A percentile compares a stretch with the other conserved stretches of the same genome.
Evolutionary conservation across 2,113 vertebrate genomes (phyloP).

Genomic region (Cyprinodon brontotheroides): DNA sequence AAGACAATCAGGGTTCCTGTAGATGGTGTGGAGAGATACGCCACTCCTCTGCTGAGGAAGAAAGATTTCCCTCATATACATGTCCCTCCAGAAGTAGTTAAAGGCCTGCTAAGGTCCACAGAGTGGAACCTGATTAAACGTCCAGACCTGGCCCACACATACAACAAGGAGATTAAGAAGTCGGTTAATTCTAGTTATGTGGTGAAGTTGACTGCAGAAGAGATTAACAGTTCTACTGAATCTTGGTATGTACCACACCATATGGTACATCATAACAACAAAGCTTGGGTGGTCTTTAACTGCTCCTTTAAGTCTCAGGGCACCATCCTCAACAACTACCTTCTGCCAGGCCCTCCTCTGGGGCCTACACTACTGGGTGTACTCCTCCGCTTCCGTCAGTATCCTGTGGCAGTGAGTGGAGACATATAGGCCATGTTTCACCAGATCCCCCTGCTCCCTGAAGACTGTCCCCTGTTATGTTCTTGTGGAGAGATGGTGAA

Average conservation of each 20-base stretch:
- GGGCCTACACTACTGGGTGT: no score
- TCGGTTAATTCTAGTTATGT: neutral
- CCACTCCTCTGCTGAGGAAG: neutral
- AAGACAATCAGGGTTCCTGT: neutral
- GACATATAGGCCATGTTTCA: no score
- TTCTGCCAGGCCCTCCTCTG: no score
- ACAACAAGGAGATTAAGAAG: neutral
- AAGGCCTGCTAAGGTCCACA: neutral
- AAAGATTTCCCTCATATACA: neutral
- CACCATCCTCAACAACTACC: neutral
- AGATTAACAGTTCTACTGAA: neutral
- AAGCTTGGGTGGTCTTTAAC: neutral
- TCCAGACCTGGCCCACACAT: neutral
- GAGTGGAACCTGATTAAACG: neutral
- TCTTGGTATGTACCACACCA: neutral
- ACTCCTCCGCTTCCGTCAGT: no score
- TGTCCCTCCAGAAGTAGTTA: neutral
- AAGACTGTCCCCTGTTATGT: no score
- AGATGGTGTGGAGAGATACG: fast-evolving
- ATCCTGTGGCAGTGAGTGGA: no score
- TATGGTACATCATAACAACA: neutral
- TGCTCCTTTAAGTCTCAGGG: neutral
- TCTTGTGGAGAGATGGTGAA: no score
- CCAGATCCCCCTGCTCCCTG: neutral
- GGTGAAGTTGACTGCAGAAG: neutral